Percentiles rank a stretch among this genome's conserved stretches.
Evolutionary conservation across 2,113 vertebrate genomes (phyloP).

Genomic region (Scopus umbretta): DNA sequence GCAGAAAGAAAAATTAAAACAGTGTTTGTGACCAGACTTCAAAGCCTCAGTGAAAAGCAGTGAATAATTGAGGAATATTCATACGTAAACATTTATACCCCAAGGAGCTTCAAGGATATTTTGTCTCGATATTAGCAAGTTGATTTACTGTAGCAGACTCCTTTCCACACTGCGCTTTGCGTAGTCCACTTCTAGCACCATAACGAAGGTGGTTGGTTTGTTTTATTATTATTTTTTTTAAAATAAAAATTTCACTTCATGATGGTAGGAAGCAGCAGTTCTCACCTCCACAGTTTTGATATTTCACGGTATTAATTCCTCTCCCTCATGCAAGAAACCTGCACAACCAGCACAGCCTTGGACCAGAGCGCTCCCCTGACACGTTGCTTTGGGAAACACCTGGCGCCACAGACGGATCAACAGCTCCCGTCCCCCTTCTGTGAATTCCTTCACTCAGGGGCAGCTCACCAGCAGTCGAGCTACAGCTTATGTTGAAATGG

Average conservation of each 20-base stretch:
- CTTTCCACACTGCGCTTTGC: background rate
- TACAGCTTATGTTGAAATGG: background rate
- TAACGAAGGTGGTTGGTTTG: background rate
- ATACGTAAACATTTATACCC: background rate
- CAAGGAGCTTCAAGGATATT: background rate
- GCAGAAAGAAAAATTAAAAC: background rate
- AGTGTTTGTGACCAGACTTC: background rate
- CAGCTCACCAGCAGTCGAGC: background rate
- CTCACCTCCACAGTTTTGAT: background rate
- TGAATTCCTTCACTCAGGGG: background rate
- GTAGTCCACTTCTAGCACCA: background rate
- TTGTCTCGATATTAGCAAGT: background rate
- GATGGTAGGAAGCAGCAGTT: background rate
- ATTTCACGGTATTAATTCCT: background rate
- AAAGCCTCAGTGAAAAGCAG: background rate
- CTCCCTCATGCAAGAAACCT: background rate
- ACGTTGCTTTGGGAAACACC: background rate
- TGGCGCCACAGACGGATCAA: rapidly evolving
- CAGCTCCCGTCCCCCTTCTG: rapidly evolving
- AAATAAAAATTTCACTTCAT: background rate
- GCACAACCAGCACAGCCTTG: background rate
- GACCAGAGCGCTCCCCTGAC: background rate
- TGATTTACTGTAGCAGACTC: background rate
- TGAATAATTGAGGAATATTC: background rate
- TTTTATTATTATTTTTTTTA: background rate